Percentiles rank a stretch among this genome's conserved stretches.
Conservation (phyloP, 2,113 vertebrate species). For the Oxyruncus cristatus region DNA sequence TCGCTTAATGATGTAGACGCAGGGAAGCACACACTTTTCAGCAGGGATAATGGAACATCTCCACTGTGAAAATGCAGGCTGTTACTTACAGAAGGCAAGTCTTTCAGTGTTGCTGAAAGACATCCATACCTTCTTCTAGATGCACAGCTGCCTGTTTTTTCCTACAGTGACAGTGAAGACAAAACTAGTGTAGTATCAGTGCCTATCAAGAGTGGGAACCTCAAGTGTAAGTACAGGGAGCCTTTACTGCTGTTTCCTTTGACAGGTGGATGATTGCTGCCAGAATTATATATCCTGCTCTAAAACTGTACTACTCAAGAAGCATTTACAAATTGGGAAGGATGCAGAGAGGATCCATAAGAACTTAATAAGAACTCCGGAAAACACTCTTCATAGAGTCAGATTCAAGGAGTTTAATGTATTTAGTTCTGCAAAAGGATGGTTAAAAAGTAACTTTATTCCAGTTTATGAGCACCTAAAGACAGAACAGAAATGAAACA, state of each 20-base stretch:
- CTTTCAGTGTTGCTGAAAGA: neutral
- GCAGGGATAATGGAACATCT: neutral
- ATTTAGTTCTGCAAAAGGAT: neutral
- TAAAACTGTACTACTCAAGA: neutral
- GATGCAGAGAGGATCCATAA: neutral
- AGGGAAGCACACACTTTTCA: neutral
- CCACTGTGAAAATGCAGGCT: neutral
- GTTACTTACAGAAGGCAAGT: neutral
- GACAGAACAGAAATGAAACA: neutral
- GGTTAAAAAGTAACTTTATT: neutral
- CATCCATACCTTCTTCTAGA: neutral
- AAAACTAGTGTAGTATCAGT: neutral
- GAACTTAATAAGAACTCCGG: neutral
- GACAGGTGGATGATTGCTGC: neutral
- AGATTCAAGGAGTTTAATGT: neutral
- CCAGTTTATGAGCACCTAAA: neutral
- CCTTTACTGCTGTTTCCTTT: neutral
- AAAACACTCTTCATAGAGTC: neutral
- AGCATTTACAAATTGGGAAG: neutral
- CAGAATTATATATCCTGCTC: neutral
- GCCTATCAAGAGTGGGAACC: neutral
- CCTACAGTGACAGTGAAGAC: neutral
- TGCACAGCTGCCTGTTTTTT: neutral
- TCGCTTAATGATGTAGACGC: neutral
- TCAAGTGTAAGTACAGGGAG: neutral